phyloP scores from a whole-genome alignment of 2,888 invertebrate species.

The Fragum sueziense region DNA sequence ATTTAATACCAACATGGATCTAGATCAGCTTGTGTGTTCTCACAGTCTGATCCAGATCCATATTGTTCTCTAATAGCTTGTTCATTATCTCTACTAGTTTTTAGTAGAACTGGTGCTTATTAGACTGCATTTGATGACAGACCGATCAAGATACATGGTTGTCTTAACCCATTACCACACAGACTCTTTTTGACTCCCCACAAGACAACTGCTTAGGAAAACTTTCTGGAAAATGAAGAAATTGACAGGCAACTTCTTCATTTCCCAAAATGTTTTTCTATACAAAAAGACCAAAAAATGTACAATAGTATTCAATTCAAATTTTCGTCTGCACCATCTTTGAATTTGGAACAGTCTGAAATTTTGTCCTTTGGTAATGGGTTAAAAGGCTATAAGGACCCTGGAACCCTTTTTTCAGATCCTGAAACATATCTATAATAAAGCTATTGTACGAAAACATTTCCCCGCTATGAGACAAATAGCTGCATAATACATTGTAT shows the following conservation, averaged over 20 bases:
- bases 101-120: too few relatives aligned
- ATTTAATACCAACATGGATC: too few relatives aligned
- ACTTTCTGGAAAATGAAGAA: background rate
- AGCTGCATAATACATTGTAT: background rate
- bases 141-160: too few relatives aligned
- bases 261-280: conserved; percentile 1
- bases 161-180: conserved; percentile 1
- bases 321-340: background rate
- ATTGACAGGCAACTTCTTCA: background rate
- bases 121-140: too few relatives aligned
- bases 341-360: too few relatives aligned
- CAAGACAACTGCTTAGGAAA: background rate
- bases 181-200: background rate
- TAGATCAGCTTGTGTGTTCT: too few relatives aligned
- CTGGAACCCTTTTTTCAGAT: too few relatives aligned
- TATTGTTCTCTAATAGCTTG: too few relatives aligned
- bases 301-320: background rate
- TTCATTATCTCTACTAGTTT: too few relatives aligned
- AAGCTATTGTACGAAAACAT: background rate
- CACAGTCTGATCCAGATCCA: too few relatives aligned
- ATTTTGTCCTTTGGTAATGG: background rate
- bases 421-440: too few relatives aligned
- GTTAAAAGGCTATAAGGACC: background rate
- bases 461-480: background rate
- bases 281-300: background rate